These are phyloP conservation scores for Pseudochromis fuscus DNA, from an alignment of 2,797 vertebrate species.

Conservation along the genomic window DNA sequence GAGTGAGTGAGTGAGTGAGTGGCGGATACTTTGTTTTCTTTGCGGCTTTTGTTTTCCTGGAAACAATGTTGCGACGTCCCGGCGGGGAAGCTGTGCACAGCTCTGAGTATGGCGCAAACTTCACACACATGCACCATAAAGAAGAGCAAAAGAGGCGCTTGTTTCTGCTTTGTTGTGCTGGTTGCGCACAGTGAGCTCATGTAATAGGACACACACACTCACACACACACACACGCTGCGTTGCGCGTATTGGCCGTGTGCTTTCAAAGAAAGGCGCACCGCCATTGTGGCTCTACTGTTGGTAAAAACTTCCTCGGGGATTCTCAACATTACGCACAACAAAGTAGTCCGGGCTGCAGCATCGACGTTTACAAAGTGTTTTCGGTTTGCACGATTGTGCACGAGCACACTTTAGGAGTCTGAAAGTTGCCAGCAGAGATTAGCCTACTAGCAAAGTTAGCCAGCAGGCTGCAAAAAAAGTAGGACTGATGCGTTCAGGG, in stretches of 20 bases:
- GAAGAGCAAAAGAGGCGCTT: background rate
- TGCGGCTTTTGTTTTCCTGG: slow-evolving; percentile 65
- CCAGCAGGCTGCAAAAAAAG: slow-evolving; percentile 44
- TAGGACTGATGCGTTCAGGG: slow-evolving; percentile 34
- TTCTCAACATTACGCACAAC: background rate
- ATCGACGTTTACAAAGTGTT: background rate
- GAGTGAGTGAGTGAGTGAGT: too few species aligned
- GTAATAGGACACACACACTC: background rate
- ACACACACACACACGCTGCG: fast-evolving
- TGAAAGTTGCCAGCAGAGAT: slow-evolving; percentile 55
- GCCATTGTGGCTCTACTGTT: slow-evolving; percentile 72
- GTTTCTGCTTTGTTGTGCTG: fast-evolving
- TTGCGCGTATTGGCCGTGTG: background rate
- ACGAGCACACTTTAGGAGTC: background rate
- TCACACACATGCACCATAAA: slow-evolving; percentile 56
- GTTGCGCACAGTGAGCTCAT: background rate
- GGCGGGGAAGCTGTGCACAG: too few species aligned
- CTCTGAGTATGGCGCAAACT: background rate
- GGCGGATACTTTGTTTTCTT: slow-evolving; percentile 30
- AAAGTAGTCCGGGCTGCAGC: background rate
- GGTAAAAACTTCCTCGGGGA: slow-evolving; percentile 68
- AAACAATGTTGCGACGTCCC: slow-evolving; percentile 55
- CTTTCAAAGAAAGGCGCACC: slow-evolving; percentile 58
- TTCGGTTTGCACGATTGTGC: fast-evolving
- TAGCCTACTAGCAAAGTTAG: slow-evolving; percentile 67